Base-by-base conservation (phyloP, 2,888 invertebrate species). In the Lepas anatifera region DNA sequence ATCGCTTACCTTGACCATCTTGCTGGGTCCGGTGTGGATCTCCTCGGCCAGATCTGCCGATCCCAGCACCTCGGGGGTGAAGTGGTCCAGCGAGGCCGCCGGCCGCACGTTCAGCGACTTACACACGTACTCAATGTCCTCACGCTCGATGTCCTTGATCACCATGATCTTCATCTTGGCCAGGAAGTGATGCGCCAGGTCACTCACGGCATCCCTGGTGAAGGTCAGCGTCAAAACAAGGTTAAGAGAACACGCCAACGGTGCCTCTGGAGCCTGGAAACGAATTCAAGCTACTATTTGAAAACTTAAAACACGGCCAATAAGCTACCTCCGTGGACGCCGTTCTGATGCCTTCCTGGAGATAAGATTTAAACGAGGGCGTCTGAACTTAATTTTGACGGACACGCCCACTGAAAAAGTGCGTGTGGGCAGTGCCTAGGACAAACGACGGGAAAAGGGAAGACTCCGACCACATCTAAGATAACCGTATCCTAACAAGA, bases 91-190 rank as follows among this genome's bases (percentile, higher is more conserved):
- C n/a, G 96, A 96, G 8, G 99, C 99, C 76, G 99, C 94, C 0
- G 99, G 99, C 68, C 95, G 86, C 79, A 96, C 96, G 35, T 81
- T 73, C 22, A 75, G 72, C 22, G 73, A 71, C 71, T 95, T 97
- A 82, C 95, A 96, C 29, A 99, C 89, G 81, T 96, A 98, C 78
- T 98, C 95, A 75, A 99, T 92, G 77, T 99, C 98, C 80, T 98
- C 98, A 69, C 99, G 87, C 81, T 99, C 99, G 70, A 99, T 87
- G 78, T 99, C 98, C 81, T 95, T 97, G 69, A 99, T 87, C 1
- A 98, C 97, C 89, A 99, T 90, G 70, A 96, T 95, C 81, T 99
- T 99, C 80, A 98, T 94, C 84, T 99, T 99, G 78, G 97, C 96
- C 75, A 99, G 84, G 83, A 98, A 99, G 80, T 99, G 99, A 75